Conservation (phyloP, 2,797 vertebrate species). For the Buphagus erythrorhynchus region DNA sequence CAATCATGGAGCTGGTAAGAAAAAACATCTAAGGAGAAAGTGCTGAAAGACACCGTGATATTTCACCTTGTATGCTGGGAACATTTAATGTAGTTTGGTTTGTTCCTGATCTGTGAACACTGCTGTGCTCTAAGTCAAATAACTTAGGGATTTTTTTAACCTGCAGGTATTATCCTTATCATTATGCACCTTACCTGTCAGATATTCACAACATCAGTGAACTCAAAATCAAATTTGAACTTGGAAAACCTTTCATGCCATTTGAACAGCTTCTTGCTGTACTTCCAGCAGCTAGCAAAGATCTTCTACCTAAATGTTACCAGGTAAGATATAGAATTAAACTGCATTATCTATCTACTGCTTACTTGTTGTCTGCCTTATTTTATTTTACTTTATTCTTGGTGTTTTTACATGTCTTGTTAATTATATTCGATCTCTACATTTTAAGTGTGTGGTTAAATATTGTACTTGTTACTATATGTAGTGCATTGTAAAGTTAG, state of each 20-base stretch:
- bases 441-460: background rate
- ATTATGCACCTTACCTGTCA: conserved; percentile 97
- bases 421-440: background rate
- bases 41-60: background rate
- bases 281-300: conserved; percentile 94
- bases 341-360: background rate
- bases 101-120: background rate
- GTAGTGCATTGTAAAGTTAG: background rate
- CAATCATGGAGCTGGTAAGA: conserved; percentile 99
- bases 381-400: background rate
- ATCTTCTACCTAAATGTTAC: conserved; percentile 89
- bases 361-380: background rate
- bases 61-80: background rate
- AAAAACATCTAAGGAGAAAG: background rate
- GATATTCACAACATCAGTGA: conserved; percentile 88
- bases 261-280: conserved; percentile 96
- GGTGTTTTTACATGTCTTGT: background rate
- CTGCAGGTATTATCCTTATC: conserved; percentile 93
- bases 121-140: background rate
- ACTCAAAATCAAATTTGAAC: conserved; percentile 88
- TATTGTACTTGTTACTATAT: background rate
- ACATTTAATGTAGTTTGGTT: background rate
- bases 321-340: conserved; percentile 80
- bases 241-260: conserved; percentile 94
- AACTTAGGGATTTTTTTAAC: background rate